These are phyloP conservation scores for Setipinna tenuifilis DNA, from an alignment of 2,797 vertebrate genomes.

Conservation along the genomic window DNA sequence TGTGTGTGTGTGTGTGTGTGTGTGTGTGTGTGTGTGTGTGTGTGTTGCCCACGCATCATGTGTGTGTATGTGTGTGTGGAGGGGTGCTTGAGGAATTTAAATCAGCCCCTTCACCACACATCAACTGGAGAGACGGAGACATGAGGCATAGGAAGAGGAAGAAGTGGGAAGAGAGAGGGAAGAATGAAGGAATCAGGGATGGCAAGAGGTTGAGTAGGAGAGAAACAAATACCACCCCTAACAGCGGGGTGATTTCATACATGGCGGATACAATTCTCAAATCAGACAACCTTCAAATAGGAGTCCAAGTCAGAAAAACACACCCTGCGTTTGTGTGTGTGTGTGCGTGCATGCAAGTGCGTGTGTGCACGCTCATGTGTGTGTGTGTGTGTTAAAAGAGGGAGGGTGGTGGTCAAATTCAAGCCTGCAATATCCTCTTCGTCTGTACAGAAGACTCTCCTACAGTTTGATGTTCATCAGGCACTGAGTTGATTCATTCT, in stretches of 20 bases:
- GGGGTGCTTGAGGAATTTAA: conserved; percentile 53
- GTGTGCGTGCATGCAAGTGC: too few species aligned
- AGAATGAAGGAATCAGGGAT: conserved; percentile 28
- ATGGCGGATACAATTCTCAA: conserved; percentile 47
- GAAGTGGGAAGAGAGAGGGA: conserved; percentile 30
- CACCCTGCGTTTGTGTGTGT: neutral
- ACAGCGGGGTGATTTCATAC: conserved; percentile 32
- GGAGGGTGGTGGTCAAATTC: neutral
- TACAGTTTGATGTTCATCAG: too few species aligned
- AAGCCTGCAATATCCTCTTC: neutral
- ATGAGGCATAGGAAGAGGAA: conserved; percentile 32
- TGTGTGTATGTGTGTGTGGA: neutral
- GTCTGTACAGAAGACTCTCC: too few species aligned
- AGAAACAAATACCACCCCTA: conserved; percentile 49
- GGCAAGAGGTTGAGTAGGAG: neutral
- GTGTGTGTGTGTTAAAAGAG: neutral
- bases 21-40: neutral
- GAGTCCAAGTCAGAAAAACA: conserved; percentile 14
- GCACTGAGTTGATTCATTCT: neutral
- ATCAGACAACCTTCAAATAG: conserved; percentile 51
- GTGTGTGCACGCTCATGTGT: neutral
- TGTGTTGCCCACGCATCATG: too few species aligned
- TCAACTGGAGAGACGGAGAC: conserved; percentile 47
- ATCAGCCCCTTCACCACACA: conserved; percentile 61
- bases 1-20: too few species aligned